phyloP scores from a whole-genome alignment of 2,797 vertebrate species.

The Chiroxiphia lanceolata region DNA sequence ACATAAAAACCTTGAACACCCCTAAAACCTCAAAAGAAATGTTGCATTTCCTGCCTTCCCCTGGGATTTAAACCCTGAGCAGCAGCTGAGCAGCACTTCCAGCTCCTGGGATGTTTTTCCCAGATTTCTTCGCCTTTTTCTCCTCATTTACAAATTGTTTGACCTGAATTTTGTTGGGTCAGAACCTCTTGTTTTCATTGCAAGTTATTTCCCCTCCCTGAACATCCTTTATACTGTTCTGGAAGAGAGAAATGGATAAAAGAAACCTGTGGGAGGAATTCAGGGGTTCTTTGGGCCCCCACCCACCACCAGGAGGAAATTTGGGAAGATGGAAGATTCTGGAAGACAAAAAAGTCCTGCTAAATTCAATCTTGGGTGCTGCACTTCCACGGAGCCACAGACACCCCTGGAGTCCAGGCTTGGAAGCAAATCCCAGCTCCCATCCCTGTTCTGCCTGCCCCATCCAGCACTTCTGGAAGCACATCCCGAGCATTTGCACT shows the following conservation, averaged over 20 bases:
- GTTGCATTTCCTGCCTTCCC: background rate
- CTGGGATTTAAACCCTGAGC: background rate
- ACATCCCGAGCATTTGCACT: background rate
- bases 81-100: background rate
- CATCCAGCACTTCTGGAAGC: background rate
- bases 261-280: background rate
- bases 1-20: background rate
- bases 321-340: background rate
- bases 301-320: background rate
- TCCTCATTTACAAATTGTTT: background rate
- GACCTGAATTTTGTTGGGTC: background rate
- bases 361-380: background rate
- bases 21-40: background rate
- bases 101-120: background rate
- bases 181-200: background rate
- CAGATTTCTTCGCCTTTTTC: background rate
- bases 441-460: background rate
- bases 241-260: background rate
- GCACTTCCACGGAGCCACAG: background rate
- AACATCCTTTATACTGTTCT: background rate
- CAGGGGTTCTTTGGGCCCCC: background rate
- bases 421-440: background rate
- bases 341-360: background rate
- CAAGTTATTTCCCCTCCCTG: rapidly evolving
- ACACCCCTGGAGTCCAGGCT: background rate